A percentile compares a stretch with the other conserved stretches of the same genome.
Evolutionary conservation across 2,797 vertebrate species (phyloP).

Genomic region (Lutjanus campechanus): DNA sequence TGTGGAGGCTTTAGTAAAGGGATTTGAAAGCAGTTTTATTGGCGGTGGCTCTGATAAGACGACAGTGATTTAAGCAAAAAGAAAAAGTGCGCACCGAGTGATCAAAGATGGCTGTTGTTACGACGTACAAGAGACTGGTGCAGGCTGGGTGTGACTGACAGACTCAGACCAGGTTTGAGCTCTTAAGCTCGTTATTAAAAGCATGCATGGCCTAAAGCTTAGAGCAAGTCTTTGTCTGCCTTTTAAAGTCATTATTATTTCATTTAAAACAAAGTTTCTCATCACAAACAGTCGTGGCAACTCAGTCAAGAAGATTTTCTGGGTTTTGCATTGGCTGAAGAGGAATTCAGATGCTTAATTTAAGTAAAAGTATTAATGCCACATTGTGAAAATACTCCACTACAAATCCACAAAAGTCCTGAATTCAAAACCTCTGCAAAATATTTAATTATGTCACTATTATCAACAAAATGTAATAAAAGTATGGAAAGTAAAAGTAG

Average conservation of each 20-base stretch:
- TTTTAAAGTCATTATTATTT: constrained; percentile 35
- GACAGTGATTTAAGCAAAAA: constrained; percentile 52
- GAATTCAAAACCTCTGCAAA: no score
- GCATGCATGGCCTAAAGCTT: constrained; percentile 24
- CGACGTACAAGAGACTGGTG: constrained; percentile 26
- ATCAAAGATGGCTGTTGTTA: constrained; percentile 57
- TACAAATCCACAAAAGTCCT: no score
- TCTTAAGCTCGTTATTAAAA: constrained; percentile 58
- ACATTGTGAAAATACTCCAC: no score
- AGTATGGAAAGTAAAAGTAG: no score
- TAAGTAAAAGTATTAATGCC: no score
- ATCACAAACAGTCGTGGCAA: background rate
- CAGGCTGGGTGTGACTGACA: constrained; percentile 44
- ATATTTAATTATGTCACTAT: no score
- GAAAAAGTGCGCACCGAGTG: constrained; percentile 31
- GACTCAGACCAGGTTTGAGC: constrained; percentile 51
- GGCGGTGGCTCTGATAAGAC: constrained; percentile 53
- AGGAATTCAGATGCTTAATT: no score
- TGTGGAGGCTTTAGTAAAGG: constrained; percentile 56
- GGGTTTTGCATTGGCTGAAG: background rate
- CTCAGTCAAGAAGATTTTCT: background rate
- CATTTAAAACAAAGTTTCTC: constrained; percentile 12
- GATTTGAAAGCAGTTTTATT: constrained; percentile 65
- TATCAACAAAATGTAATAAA: no score
- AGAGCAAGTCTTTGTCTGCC: constrained; percentile 11